Conservation (phyloP, 1,140 invertebrate genomes). For the Aphaenogaster rudis region DNA sequence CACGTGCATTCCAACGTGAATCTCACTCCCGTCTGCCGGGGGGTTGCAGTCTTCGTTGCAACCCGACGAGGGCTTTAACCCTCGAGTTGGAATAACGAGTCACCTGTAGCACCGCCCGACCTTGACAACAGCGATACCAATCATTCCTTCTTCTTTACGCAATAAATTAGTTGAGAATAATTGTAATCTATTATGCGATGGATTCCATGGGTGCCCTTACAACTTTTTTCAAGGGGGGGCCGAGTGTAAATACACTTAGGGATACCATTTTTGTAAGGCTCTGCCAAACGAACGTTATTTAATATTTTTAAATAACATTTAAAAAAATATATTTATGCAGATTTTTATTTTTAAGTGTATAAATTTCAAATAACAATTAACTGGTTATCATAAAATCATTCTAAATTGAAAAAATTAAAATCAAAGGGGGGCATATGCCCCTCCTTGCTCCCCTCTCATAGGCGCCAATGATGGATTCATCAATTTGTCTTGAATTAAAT, state of each 20-base stretch:
- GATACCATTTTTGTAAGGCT: too few species aligned
- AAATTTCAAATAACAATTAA: too few species aligned
- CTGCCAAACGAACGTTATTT: too few species aligned
- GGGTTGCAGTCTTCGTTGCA: constrained; percentile 58
- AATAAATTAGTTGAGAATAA: not conserved
- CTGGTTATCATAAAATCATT: too few species aligned
- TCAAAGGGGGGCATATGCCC: too few species aligned
- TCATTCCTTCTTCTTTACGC: not conserved
- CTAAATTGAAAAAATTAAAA: too few species aligned
- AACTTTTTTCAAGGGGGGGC: too few species aligned
- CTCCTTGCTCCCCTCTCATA: too few species aligned
- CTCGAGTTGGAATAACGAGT: constrained; percentile 24
- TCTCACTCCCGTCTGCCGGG: constrained; percentile 70
- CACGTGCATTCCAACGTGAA: constrained; percentile 67
- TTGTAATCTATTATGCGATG: not conserved
- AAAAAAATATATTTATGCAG: too few species aligned
- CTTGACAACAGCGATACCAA: not conserved
- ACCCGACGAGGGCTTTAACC: constrained; percentile 43
- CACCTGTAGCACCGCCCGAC: constrained; percentile 7
- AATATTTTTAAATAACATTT: too few species aligned
- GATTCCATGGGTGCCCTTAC: not conserved
- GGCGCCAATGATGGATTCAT: not conserved
- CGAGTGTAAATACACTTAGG: too few species aligned
- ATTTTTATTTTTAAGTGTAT: too few species aligned
- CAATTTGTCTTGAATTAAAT: not conserved